Percentiles rank a stretch among this genome's conserved stretches.
Evolutionary conservation across 2,797 vertebrate genomes (phyloP).

Genomic region (Cossypha dichroa): DNA sequence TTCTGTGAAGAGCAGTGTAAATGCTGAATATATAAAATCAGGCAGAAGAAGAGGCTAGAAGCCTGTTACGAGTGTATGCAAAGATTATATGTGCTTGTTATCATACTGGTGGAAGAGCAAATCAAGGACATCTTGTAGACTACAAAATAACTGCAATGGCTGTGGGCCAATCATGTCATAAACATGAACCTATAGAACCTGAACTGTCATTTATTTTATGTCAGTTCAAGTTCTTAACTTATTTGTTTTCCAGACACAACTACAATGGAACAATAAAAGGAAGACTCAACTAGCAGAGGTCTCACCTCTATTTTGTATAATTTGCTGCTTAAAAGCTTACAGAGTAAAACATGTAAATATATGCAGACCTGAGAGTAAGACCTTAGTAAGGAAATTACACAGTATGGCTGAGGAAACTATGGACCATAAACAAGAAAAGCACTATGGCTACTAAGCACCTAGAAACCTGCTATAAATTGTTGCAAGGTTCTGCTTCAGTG

Average conservation of each 20-base stretch:
- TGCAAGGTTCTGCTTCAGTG: slow-evolving; percentile 59
- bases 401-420: slow-evolving; percentile 66
- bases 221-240: slow-evolving; percentile 64
- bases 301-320: slow-evolving; percentile 81
- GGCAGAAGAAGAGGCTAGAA: not conserved
- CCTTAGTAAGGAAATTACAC: slow-evolving; percentile 73
- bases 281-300: slow-evolving; percentile 75
- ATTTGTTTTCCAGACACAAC: slow-evolving; percentile 73
- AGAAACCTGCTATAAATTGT: slow-evolving; percentile 71
- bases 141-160: slow-evolving; percentile 56
- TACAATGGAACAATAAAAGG: slow-evolving; percentile 50
- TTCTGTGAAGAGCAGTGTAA: not conserved
- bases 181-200: slow-evolving; percentile 69
- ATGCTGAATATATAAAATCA: slow-evolving; percentile 12
- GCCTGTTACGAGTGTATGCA: not conserved
- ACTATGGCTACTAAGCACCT: slow-evolving; percentile 69
- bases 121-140: slow-evolving; percentile 69
- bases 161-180: slow-evolving; percentile 66
- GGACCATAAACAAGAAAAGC: slow-evolving; percentile 65
- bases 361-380: slow-evolving; percentile 77
- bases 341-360: slow-evolving; percentile 82
- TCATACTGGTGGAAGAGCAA: slow-evolving; percentile 49
- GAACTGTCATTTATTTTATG: slow-evolving; percentile 71
- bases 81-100: slow-evolving; percentile 50
- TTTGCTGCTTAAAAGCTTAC: slow-evolving; percentile 79